phyloP scores from a whole-genome alignment of 2,888 invertebrate genomes.

The Galeopsomyia nigrocyanea region DNA sequence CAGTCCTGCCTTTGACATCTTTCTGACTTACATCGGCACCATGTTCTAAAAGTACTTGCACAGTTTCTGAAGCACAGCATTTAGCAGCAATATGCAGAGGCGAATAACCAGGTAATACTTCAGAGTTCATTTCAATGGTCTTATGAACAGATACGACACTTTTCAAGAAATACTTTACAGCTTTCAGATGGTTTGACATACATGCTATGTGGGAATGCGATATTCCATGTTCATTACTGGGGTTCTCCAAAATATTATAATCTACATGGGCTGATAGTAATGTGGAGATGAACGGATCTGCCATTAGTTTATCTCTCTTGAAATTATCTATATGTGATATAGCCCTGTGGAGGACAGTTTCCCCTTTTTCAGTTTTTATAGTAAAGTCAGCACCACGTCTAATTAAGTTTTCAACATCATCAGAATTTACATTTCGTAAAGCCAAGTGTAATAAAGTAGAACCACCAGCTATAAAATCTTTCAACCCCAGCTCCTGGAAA shows the following conservation, averaged over 20 bases:
- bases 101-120: constrained; percentile 5
- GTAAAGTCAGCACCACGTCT: not conserved
- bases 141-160: not conserved
- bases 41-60: not conserved
- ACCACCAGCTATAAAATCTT: too few species aligned
- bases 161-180: constrained; percentile 1
- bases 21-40: not conserved
- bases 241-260: not conserved
- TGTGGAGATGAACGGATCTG: not conserved
- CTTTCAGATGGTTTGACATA: not conserved
- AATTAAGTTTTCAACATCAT: not conserved
- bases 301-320: not conserved
- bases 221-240: constrained; percentile 6
- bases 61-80: not conserved
- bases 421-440: not conserved
- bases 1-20: not conserved
- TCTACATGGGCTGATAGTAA: not conserved
- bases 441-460: constrained; percentile 25
- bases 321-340: not conserved
- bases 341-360: not conserved
- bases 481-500: not conserved
- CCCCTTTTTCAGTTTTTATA: not conserved
- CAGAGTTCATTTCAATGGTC: not conserved
- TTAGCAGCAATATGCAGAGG: constrained; percentile 21
- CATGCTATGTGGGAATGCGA: constrained; percentile 29